Evolutionary conservation across 92 coral and sea anemone genomes (phyloP).

Genomic region (Siderastrea siderea): DNA sequence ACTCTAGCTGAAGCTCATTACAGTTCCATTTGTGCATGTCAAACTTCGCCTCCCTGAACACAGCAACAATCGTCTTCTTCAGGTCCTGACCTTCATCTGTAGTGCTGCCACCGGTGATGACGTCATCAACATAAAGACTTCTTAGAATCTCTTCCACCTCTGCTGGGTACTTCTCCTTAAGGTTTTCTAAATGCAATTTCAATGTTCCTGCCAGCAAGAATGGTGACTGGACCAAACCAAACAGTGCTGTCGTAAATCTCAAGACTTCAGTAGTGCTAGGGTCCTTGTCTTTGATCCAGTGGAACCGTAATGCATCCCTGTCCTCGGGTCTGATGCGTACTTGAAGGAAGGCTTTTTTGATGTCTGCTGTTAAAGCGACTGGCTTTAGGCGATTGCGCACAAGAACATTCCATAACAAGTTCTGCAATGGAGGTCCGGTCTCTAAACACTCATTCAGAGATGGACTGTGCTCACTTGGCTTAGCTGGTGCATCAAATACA

Average conservation of each 20-base stretch:
- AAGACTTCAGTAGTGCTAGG: constrained; percentile 34
- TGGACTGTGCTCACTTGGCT: constrained; percentile 28
- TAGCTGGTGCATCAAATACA: constrained; percentile 64
- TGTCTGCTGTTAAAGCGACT: background rate
- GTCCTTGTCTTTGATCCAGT: background rate
- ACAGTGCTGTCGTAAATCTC: constrained; percentile 61
- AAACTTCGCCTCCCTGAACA: constrained; percentile 66
- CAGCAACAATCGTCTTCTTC: constrained; percentile 50
- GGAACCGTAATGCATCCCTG: background rate
- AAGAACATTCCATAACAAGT: constrained; percentile 19
- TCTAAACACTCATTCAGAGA: constrained; percentile 65
- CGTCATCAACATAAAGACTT: constrained; percentile 71
- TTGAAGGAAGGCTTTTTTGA: constrained; percentile 1
- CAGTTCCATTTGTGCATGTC: constrained; percentile 79
- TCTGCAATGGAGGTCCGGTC: constrained; percentile 47
- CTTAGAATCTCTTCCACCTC: constrained; percentile 61
- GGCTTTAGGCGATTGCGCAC: constrained; percentile 10
- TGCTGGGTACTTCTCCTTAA: constrained; percentile 31
- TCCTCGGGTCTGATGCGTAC: background rate
- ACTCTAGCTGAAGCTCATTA: constrained; percentile 70
- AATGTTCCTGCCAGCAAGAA: constrained; percentile 50
- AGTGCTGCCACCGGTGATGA: constrained; percentile 58
- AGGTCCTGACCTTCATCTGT: constrained; percentile 46
- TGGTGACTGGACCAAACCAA: constrained; percentile 58
- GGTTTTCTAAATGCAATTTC: constrained; percentile 27